phyloP scores from a whole-genome alignment of 2,888 invertebrate species.

The Parelbella ahira region DNA sequence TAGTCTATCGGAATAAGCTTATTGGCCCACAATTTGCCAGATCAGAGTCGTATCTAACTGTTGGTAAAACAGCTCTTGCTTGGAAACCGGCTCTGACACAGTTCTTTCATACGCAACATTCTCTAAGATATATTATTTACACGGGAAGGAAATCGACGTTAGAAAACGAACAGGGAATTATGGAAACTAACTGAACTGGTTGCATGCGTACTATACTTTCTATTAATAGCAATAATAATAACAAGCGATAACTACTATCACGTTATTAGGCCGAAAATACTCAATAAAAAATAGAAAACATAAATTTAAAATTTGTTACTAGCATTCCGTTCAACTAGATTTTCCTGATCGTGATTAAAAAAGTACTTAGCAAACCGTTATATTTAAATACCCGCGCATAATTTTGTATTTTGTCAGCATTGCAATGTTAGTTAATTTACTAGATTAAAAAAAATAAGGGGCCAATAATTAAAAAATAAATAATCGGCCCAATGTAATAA shows the following conservation, averaged over 20 bases:
- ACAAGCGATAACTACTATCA: too few relatives aligned
- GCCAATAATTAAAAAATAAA: too few relatives aligned
- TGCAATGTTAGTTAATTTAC: too few relatives aligned
- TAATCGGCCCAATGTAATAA: too few relatives aligned
- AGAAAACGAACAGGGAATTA: constrained; percentile 52
- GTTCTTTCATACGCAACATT: constrained; percentile 56
- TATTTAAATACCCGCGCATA: too few relatives aligned
- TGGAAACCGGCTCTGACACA: constrained; percentile 56
- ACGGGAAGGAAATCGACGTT: constrained; percentile 50
- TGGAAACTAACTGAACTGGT: constrained; percentile 46
- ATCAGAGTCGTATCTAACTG: constrained; percentile 25
- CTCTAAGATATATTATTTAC: constrained; percentile 53
- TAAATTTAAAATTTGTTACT: too few relatives aligned
- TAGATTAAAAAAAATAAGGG: too few relatives aligned
- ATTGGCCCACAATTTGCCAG: constrained; percentile 26
- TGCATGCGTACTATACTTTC: constrained; percentile 23
- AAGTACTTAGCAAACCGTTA: too few relatives aligned
- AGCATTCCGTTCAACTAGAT: constrained; percentile 1
- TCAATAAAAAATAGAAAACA: too few relatives aligned
- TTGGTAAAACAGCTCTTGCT: constrained; percentile 27
- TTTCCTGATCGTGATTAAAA: not conserved
- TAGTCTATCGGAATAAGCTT: constrained; percentile 3
- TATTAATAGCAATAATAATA: too few relatives aligned
- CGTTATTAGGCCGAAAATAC: too few relatives aligned
- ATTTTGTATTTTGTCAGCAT: too few relatives aligned